Percentiles rank a stretch among this genome's conserved stretches.
Conservation (phyloP, 2,113 vertebrate species). For the Irena cyanogastra region DNA sequence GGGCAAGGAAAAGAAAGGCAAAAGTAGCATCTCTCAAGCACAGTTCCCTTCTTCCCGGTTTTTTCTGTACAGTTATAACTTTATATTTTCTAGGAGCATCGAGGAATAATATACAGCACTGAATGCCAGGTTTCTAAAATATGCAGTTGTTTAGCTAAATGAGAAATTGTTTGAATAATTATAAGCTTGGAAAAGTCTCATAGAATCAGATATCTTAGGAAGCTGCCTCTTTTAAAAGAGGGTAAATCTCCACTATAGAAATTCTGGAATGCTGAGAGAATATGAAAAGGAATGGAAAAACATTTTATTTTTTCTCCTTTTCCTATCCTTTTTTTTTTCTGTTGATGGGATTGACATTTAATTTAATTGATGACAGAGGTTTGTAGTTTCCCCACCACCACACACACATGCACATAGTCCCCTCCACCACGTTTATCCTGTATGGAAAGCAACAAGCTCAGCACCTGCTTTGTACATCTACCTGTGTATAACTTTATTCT, state of each 20-base stretch:
- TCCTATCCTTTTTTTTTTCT: neutral
- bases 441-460: neutral
- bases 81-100: neutral
- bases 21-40: neutral
- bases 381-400: neutral
- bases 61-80: neutral
- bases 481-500: neutral
- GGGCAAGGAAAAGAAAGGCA: neutral
- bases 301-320: neutral
- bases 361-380: neutral
- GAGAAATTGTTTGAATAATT: neutral
- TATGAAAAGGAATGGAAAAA: neutral
- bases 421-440: neutral
- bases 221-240: neutral
- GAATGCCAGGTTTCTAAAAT: neutral
- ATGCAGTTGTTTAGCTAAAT: neutral
- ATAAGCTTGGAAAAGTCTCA: neutral
- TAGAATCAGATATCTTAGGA: neutral
- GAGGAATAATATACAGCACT: neutral
- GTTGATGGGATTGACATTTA: neutral
- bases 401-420: accelerated
- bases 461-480: neutral
- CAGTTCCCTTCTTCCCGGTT: neutral
- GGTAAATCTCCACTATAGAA: neutral
- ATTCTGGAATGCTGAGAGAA: neutral